Percentiles rank a stretch among this genome's conserved stretches.
Conservation (phyloP, 2,888 invertebrate genomes). For the Pollenia amentaria region DNA sequence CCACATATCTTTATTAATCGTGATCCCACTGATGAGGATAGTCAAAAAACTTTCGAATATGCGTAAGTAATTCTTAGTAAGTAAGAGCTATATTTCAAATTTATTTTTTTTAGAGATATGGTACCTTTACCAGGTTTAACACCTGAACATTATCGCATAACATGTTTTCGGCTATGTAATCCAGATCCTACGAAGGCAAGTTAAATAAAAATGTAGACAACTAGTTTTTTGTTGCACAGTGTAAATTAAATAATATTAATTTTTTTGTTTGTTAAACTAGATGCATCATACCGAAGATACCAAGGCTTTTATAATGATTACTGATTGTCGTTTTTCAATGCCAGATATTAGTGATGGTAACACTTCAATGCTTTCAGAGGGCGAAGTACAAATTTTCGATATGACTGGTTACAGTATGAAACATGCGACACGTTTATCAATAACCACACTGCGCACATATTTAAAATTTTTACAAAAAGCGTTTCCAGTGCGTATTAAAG, state of each 20-base stretch:
- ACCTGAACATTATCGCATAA: conserved; percentile 78
- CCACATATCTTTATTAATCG: conserved; percentile 86
- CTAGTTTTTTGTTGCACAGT: too few relatives aligned
- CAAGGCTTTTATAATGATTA: conserved; percentile 90
- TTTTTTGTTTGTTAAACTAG: conserved; percentile 75
- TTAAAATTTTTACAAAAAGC: conserved; percentile 81
- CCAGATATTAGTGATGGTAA: conserved; percentile 75
- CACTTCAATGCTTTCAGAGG: conserved; percentile 80
- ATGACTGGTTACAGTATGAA: conserved; percentile 87
- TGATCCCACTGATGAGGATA: conserved; percentile 83
- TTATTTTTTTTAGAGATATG: conserved; percentile 77
- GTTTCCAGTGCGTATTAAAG: conserved; percentile 80
- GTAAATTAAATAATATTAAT: background rate
- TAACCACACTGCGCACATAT: conserved; percentile 80
- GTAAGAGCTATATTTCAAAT: background rate
- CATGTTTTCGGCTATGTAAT: conserved; percentile 78
- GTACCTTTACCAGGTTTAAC: conserved; percentile 80
- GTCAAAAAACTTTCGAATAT: conserved; percentile 78
- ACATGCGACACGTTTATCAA: conserved; percentile 86
- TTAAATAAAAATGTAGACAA: background rate
- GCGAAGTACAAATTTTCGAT: conserved; percentile 90
- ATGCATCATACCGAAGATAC: conserved; percentile 88
- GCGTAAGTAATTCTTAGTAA: conserved; percentile 75
- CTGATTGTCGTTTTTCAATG: conserved; percentile 86
- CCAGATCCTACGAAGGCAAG: conserved; percentile 79